Percentiles rank a stretch among this genome's conserved stretches.
These are phyloP conservation scores for Saxicola maurus DNA, from an alignment of 2,797 vertebrate genomes.

Conservation along the genomic window DNA sequence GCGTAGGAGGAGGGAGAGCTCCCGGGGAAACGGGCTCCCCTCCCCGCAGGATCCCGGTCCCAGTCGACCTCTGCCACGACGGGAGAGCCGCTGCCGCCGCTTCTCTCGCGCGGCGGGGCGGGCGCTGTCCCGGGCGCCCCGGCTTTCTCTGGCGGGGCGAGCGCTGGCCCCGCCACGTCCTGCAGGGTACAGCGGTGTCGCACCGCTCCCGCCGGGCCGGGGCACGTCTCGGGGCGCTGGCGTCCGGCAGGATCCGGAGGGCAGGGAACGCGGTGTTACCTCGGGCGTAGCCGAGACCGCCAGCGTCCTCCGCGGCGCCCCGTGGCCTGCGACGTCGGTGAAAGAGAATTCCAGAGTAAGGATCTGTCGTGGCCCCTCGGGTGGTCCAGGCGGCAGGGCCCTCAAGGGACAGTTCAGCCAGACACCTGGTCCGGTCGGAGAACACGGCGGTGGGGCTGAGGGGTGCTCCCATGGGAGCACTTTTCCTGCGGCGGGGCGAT, in stretches of 20 bases:
- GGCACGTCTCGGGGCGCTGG: background rate
- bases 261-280: background rate
- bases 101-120: background rate
- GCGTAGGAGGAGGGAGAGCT: background rate
- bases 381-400: background rate
- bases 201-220: background rate
- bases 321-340: background rate
- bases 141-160: background rate
- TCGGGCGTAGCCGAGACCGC: background rate
- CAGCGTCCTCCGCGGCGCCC: background rate
- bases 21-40: no score
- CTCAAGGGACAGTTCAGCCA: rapidly evolving
- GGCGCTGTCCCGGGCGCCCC: background rate
- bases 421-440: background rate
- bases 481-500: background rate
- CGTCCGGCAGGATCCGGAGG: background rate
- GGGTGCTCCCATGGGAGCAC: background rate
- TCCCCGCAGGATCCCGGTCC: no score
- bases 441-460: background rate
- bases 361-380: background rate
- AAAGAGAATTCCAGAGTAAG: rapidly evolving
- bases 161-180: background rate
- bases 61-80: background rate
- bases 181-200: background rate
- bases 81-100: background rate